Evolutionary conservation across 1,140 invertebrate genomes (phyloP), one percentile per base, ranked within the genome.

Genomic region (Bombus consobrinus): DNA sequence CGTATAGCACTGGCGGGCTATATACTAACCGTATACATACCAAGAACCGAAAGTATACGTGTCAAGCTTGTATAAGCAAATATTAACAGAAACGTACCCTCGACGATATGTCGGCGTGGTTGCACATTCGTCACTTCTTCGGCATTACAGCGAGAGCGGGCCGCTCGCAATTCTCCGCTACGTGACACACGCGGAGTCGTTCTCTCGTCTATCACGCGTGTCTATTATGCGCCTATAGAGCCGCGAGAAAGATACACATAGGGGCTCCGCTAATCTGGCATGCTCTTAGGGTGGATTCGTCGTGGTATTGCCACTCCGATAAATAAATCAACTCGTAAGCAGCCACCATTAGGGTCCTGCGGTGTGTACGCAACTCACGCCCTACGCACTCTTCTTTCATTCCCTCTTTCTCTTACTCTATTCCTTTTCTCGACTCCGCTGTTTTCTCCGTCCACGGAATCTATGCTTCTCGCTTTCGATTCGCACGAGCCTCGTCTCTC

Each of bases 301-400:
- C 91, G 91, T 83, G 91, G 91, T 89, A 91, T 90, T 89, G 91
- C 90, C 90, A 89, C 91, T 89, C 83, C 83, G 91, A 92, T 92
- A 92, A 92, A 92, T 92, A 92, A 92, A 92, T 92, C 91, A 92
- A 90, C 91, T 89, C 91, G 89, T 92, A 92, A 92, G 91, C 91
- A 92, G 91, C 87, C 84, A 87, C 88, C 88, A 91, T 91, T 91
- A 91, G 90, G 90, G 90, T 83, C 32, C 87, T 91, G 90, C 71
- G 90, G 90, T 53, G 90, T 91, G 90, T 91, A 91, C 77, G 87
- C 78, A 57, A 79, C 89, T 88, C 83, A 82, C 87, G 85, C 89
- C 89, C 86, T 87, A 73, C 80, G 72, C 76, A 43, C 71, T 71
- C 73, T 83, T 75, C 34, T 59, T 68, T 18, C 53, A 3, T 57